Evolutionary conservation across 2,888 invertebrate genomes (phyloP).

Genomic region (Harmothoe impar): DNA sequence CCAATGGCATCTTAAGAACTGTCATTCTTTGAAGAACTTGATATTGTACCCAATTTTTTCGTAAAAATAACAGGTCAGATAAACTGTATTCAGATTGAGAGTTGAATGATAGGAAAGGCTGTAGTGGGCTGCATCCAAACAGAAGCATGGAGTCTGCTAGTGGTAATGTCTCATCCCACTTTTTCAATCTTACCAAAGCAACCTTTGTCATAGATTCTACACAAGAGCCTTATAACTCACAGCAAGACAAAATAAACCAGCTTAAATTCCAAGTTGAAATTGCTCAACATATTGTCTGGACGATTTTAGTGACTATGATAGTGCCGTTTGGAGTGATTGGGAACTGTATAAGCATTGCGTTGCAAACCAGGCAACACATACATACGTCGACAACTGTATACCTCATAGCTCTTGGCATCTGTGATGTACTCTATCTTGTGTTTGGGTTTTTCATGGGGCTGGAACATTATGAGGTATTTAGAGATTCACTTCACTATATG

Average conservation of each 20-base stretch:
- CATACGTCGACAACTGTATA: slow-evolving; percentile 84
- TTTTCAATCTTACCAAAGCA: background rate
- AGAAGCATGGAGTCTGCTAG: background rate
- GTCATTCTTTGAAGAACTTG: too few species aligned
- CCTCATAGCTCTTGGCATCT: slow-evolving; percentile 89
- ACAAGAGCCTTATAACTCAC: background rate
- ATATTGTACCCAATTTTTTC: too few species aligned
- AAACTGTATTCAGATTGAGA: too few species aligned
- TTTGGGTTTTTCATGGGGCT: slow-evolving; percentile 83
- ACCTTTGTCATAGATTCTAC: background rate
- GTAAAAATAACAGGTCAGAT: too few species aligned
- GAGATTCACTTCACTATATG: slow-evolving; percentile 43
- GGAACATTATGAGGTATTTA: slow-evolving; percentile 62
- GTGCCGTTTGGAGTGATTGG: slow-evolving; percentile 79
- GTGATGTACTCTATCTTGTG: slow-evolving; percentile 89
- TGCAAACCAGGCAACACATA: slow-evolving; percentile 80
- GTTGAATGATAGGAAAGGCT: too few species aligned
- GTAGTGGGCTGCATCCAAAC: background rate
- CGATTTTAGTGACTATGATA: slow-evolving; percentile 77
- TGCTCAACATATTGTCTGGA: slow-evolving; percentile 75
- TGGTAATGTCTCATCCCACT: slow-evolving; percentile 12
- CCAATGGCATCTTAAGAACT: too few species aligned
- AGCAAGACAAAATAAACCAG: background rate
- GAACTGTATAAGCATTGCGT: slow-evolving; percentile 80
- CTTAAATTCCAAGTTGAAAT: slow-evolving; percentile 36